Conservation (phyloP, 2,888 invertebrate genomes). For the Dorcus hopei region DNA sequence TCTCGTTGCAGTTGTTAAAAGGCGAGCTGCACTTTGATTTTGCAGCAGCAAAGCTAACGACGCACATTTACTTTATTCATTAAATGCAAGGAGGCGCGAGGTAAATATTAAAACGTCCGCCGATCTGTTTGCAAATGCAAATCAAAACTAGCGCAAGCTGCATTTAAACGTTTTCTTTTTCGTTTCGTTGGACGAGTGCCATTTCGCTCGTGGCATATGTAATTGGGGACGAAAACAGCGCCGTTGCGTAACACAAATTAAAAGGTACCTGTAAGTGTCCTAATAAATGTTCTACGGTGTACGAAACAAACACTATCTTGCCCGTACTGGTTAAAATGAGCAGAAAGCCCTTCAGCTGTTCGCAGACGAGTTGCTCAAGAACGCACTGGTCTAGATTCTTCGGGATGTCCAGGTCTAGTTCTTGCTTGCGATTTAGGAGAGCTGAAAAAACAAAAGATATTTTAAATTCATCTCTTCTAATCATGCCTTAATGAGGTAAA, state of each 20-base stretch:
- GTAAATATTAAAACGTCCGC: too few relatives aligned
- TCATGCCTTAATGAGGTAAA: too few relatives aligned
- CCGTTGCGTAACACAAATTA: background rate
- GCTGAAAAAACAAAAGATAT: slow-evolving; percentile 26
- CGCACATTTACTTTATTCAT: too few relatives aligned
- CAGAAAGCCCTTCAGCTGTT: slow-evolving; percentile 75
- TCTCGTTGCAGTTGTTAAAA: too few relatives aligned
- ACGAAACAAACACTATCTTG: slow-evolving; percentile 81
- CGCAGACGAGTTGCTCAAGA: slow-evolving; percentile 56
- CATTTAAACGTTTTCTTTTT: too few relatives aligned
- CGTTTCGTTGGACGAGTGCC: background rate
- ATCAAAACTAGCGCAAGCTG: too few relatives aligned
- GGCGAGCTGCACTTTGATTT: too few relatives aligned
- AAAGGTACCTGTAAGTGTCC: slow-evolving; percentile 73
- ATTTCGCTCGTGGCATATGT: background rate
- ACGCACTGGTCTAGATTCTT: slow-evolving; percentile 55
- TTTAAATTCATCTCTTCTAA: too few relatives aligned
- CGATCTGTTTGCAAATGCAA: too few relatives aligned
- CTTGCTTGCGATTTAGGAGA: slow-evolving; percentile 25
- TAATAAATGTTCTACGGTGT: slow-evolving; percentile 77
- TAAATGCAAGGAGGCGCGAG: too few relatives aligned
- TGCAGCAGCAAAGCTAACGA: too few relatives aligned
- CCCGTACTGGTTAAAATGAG: slow-evolving; percentile 76
- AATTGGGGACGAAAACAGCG: background rate
- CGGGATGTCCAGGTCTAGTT: slow-evolving; percentile 23